These are phyloP conservation scores for Conops quadrifasciatus DNA, from an alignment of 2,888 invertebrate genomes.

Conservation along the genomic window DNA sequence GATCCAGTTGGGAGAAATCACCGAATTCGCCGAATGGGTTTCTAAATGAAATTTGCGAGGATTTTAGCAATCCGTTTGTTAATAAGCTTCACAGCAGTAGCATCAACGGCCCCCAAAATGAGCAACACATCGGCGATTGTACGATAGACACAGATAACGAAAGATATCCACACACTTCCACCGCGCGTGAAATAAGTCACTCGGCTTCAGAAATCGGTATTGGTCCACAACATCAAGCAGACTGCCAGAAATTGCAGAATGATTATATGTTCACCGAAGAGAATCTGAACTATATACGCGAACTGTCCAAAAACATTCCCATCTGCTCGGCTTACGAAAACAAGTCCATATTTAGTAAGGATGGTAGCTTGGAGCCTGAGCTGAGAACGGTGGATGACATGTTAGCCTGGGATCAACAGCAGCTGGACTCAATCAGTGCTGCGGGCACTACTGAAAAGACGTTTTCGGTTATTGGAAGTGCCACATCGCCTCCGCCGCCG, in stretches of 20 bases:
- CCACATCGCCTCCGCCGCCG: too few relatives aligned
- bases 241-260: conserved; percentile 32
- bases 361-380: conserved; percentile 39
- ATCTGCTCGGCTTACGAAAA: conserved; percentile 65
- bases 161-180: neutral
- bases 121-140: neutral
- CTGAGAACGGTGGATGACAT: conserved; percentile 56
- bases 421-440: conserved; percentile 37
- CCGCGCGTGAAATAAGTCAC: conserved; percentile 24
- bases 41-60: neutral
- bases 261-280: conserved; percentile 61
- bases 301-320: conserved; percentile 64
- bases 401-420: conserved; percentile 55
- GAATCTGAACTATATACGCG: conserved; percentile 63
- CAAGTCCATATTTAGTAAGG: conserved; percentile 60
- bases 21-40: conserved; percentile 72
- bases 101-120: conserved; percentile 43
- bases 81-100: conserved; percentile 44
- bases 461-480: neutral
- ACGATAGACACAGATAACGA: neutral
- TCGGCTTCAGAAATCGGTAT: conserved; percentile 28
- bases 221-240: conserved; percentile 9
- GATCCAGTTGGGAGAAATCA: conserved; percentile 86
- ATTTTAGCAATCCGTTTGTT: conserved; percentile 42
- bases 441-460: neutral